Conservation (phyloP, 1,140 invertebrate species). For the Drosophila varians region DNA sequence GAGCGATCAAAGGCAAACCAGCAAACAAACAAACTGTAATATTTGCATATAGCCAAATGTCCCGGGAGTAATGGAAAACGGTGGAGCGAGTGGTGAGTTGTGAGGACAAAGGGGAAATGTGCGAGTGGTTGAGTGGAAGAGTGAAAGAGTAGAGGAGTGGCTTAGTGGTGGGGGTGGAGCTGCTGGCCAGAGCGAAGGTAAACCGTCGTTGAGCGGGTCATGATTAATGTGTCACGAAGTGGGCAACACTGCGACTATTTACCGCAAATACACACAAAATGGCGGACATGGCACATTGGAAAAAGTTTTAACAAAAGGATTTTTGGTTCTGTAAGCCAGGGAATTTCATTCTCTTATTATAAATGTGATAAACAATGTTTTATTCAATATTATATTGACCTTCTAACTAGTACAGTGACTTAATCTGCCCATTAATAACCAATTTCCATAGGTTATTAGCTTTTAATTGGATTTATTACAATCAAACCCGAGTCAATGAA, state of each 20-base stretch:
- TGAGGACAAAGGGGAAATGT: neutral
- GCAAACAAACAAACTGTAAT: conserved; percentile 63
- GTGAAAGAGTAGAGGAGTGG: neutral
- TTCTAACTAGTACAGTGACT: too few species aligned
- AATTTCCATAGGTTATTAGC: too few species aligned
- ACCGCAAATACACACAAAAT: conserved; percentile 30
- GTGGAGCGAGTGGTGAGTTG: neutral
- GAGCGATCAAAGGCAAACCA: conserved; percentile 63
- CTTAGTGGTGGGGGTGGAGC: neutral
- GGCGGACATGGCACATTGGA: conserved; percentile 56
- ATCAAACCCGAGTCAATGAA: neutral
- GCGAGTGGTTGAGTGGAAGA: neutral
- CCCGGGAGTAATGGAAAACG: conserved; percentile 32
- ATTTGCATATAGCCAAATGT: conserved; percentile 73
- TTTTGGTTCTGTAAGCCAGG: too few species aligned
- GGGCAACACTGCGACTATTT: conserved; percentile 52
- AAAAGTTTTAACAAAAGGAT: neutral
- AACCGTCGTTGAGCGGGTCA: conserved; percentile 77
- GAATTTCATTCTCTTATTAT: too few species aligned
- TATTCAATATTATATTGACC: too few species aligned
- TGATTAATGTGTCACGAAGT: conserved; percentile 80
- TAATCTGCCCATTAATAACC: too few species aligned
- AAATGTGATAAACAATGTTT: too few species aligned
- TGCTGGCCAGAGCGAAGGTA: conserved; percentile 52
- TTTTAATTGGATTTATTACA: neutral